These are phyloP conservation scores for Palaemon carinicauda DNA, from an alignment of 1,140 invertebrate species.

Conservation along the genomic window DNA sequence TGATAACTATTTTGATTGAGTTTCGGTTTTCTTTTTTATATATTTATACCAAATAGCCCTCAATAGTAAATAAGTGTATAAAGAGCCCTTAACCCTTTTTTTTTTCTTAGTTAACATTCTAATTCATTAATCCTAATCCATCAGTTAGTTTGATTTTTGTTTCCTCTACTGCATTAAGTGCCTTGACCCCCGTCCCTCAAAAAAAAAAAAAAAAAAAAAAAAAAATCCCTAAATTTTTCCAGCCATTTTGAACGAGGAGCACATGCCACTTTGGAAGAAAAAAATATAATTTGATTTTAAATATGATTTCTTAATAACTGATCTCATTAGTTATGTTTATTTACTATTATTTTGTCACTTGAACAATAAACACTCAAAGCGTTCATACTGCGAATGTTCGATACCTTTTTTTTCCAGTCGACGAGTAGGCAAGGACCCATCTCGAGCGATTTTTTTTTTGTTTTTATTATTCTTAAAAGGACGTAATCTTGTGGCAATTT, in stretches of 20 bases:
- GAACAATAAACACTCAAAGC: too few species aligned
- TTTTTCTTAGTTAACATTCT: too few species aligned
- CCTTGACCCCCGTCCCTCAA: neutral
- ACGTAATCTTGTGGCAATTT: neutral
- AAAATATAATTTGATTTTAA: neutral
- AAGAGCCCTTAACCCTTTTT: neutral
- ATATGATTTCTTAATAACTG: neutral
- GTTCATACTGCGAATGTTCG: too few species aligned
- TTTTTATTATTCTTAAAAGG: too few species aligned
- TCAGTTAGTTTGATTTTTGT: too few species aligned
- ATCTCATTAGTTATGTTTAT: too few species aligned
- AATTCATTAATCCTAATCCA: too few species aligned
- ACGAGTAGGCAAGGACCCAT: neutral
- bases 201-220: neutral
- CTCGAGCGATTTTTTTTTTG: neutral
- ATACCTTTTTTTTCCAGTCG: too few species aligned
- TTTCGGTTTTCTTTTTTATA: neutral
- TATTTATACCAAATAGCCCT: conserved; percentile 14
- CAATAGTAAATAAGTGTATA: neutral
- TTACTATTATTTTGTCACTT: too few species aligned
- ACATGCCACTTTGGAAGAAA: neutral
- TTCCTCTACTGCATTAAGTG: too few species aligned
- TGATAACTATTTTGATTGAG: neutral
- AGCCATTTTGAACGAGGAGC: conserved; percentile 1
- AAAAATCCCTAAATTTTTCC: neutral